A percentile compares a stretch with the other conserved stretches of the same genome.
These are phyloP conservation scores for Phoxinus dragarum DNA, from an alignment of 2,797 vertebrate genomes.

Conservation along the genomic window DNA sequence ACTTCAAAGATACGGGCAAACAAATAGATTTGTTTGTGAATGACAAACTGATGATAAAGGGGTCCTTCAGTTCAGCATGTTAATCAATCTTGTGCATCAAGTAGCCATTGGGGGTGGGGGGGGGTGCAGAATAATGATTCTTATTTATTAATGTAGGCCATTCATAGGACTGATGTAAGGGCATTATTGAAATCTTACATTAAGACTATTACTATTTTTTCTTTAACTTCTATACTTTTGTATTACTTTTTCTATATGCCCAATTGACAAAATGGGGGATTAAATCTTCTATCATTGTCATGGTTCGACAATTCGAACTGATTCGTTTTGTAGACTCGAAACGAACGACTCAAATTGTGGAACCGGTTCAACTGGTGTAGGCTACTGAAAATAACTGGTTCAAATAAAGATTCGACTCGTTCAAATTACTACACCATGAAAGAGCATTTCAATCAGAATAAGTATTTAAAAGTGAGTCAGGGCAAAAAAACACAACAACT, in stretches of 20 bases:
- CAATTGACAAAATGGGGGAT: neutral
- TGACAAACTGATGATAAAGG: neutral
- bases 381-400: neutral
- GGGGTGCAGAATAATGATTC: neutral
- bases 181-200: neutral
- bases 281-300: too few relatives aligned
- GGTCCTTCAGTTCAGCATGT: neutral
- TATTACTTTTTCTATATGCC: neutral
- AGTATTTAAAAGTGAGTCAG: neutral
- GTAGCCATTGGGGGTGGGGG: too few relatives aligned
- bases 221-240: neutral
- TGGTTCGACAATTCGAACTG: too few relatives aligned
- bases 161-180: neutral
- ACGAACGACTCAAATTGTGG: too few relatives aligned
- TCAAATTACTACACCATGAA: neutral
- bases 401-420: neutral
- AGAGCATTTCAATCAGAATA: neutral
- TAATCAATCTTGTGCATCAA: neutral
- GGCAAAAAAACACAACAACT: neutral
- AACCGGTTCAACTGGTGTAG: neutral
- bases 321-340: too few relatives aligned
- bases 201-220: neutral
- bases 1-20: neutral
- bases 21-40: constrained; percentile 7
- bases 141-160: neutral